phyloP scores from a whole-genome alignment of 1,140 invertebrate species.

The Halotydeus destructor region DNA sequence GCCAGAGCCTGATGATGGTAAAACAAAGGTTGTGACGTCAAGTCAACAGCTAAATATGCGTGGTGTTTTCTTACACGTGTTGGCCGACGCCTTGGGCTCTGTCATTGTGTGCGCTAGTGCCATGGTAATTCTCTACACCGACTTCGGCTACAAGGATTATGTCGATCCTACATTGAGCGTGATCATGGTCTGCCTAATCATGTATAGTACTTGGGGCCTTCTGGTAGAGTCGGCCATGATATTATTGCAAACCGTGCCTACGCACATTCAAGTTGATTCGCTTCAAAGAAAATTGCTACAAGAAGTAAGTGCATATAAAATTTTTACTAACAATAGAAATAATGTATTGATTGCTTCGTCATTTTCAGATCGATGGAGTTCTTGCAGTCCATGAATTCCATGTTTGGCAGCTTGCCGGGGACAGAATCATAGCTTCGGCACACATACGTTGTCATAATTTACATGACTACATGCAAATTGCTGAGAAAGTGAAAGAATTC shows the following conservation, averaged over 20 bases:
- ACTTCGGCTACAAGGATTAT: slow-evolving; percentile 53
- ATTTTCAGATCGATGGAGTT: slow-evolving; percentile 29
- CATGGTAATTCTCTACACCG: slow-evolving; percentile 61
- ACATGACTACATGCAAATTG: slow-evolving; percentile 30
- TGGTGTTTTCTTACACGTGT: slow-evolving; percentile 87
- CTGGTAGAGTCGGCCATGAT: slow-evolving; percentile 33
- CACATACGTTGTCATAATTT: slow-evolving; percentile 32
- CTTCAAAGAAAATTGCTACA: slow-evolving; percentile 26
- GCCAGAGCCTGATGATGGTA: neutral
- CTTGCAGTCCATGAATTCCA: slow-evolving; percentile 36
- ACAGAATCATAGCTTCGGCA: slow-evolving; percentile 33
- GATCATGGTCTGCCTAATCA: slow-evolving; percentile 32
- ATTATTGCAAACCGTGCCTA: slow-evolving; percentile 34
- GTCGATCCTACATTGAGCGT: slow-evolving; percentile 74
- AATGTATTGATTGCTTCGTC: neutral
- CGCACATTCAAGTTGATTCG: slow-evolving; percentile 29
- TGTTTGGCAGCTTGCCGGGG: slow-evolving; percentile 34
- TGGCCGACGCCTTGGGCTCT: slow-evolving; percentile 84
- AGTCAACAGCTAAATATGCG: slow-evolving; percentile 90
- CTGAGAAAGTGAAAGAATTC: slow-evolving; percentile 68
- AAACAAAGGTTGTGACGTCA: neutral
- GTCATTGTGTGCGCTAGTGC: slow-evolving; percentile 95
- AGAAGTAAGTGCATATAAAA: slow-evolving; percentile 20
- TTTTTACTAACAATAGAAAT: neutral
- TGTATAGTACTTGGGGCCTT: slow-evolving; percentile 30